phyloP scores from a whole-genome alignment of 2,797 vertebrate species.

The Rhynchotus rufescens region DNA sequence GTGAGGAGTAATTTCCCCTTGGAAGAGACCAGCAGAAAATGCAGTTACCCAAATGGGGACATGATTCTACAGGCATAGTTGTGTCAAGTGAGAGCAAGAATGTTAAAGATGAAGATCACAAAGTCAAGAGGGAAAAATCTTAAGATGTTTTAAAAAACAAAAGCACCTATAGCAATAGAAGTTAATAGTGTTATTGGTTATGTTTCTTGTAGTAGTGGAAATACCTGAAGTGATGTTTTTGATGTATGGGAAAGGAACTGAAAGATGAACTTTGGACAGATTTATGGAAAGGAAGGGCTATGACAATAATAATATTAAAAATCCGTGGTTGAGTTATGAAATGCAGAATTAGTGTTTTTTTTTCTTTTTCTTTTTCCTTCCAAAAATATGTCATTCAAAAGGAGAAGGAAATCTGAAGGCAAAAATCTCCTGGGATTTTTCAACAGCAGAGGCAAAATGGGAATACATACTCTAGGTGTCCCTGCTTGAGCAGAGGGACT shows the following conservation, averaged over 20 bases:
- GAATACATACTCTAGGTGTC: no score
- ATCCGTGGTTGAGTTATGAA: not conserved
- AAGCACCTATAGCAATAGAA: not conserved
- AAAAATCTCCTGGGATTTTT: not conserved
- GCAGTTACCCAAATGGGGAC: not conserved
- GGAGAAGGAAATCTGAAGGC: not conserved
- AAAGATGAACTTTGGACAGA: not conserved
- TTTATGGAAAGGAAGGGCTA: not conserved
- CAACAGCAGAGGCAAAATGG: not conserved
- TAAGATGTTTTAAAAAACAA: not conserved
- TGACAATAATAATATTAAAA: not conserved
- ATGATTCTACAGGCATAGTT: not conserved
- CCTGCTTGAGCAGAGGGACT: no score
- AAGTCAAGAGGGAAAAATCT: not conserved
- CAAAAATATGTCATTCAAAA: not conserved
- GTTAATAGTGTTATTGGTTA: not conserved
- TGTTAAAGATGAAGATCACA: not conserved
- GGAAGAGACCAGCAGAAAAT: not conserved
- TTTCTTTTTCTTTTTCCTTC: not conserved
- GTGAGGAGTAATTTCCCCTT: not conserved
- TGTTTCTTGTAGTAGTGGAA: not conserved
- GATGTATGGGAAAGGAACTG: not conserved
- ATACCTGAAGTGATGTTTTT: not conserved
- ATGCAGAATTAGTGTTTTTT: not conserved
- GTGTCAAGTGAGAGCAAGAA: not conserved